Conservation (phyloP, 2,113 vertebrate species). For the Thamnaconus septentrionalis region DNA sequence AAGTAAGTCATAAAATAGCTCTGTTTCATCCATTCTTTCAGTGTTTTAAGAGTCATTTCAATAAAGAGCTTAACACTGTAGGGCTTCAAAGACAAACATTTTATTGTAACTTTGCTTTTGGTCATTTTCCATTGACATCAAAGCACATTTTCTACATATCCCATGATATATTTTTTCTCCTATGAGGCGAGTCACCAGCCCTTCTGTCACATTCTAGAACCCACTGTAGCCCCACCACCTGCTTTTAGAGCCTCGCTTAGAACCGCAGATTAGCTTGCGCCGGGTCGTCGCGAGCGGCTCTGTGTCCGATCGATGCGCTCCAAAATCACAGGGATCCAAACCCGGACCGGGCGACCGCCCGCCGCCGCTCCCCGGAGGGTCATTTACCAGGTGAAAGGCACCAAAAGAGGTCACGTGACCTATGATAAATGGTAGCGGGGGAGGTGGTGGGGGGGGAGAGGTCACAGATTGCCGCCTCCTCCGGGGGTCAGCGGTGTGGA, state of each 20-base stretch:
- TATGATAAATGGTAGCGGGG: neutral
- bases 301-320: constrained; percentile 54
- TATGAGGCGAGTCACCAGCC: no score
- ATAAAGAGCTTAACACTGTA: no score
- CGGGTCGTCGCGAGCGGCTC: constrained; percentile 26
- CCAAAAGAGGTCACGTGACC: constrained; percentile 31
- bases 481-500: no score
- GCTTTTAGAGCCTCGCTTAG: constrained; percentile 5
- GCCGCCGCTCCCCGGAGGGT: constrained; percentile 44
- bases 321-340: constrained; percentile 37
- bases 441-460: neutral
- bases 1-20: no score
- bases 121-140: no score
- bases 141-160: no score
- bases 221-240: neutral
- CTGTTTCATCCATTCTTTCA: no score
- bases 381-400: constrained; percentile 56
- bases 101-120: no score
- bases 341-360: constrained; percentile 4
- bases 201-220: no score
- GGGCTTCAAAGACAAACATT: no score
- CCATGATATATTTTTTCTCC: no score
- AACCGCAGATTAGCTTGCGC: constrained; percentile 34
- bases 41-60: no score
- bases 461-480: constrained; percentile 29